phyloP scores from a whole-genome alignment of 2,888 invertebrate species.

The Drosophila stalkeri region DNA sequence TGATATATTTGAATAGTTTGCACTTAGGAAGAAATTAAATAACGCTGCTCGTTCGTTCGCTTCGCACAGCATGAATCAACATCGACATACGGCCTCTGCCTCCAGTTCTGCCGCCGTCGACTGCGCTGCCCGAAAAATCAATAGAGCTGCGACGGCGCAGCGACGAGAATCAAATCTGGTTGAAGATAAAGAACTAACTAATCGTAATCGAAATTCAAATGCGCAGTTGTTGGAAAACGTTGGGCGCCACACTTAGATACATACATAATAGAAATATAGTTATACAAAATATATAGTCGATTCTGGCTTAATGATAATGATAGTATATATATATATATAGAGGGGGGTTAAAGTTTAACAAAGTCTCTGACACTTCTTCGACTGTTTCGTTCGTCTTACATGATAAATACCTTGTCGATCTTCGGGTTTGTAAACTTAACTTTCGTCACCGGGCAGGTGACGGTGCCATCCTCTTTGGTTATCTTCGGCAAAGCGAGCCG shows the following conservation, averaged over 20 bases:
- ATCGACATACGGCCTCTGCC: slow-evolving; percentile 50
- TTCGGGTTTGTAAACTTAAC: slow-evolving; percentile 95
- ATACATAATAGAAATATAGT: slow-evolving; percentile 55
- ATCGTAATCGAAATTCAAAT: slow-evolving; percentile 74
- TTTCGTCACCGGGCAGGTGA: slow-evolving; percentile 97
- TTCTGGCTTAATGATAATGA: slow-evolving; percentile 48
- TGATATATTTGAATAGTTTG: slow-evolving; percentile 61
- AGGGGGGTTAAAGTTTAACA: slow-evolving; percentile 29
- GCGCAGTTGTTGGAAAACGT: slow-evolving; percentile 41
- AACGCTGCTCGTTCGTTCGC: slow-evolving; percentile 57
- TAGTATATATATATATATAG: slow-evolving; percentile 12
- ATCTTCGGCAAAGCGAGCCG: slow-evolving; percentile 96
- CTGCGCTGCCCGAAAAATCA: slow-evolving; percentile 63
- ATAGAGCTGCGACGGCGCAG: slow-evolving; percentile 72
- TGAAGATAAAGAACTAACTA: slow-evolving; percentile 14
- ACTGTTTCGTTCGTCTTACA: slow-evolving; percentile 87
- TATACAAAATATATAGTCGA: slow-evolving; percentile 54
- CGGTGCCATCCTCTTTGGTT: slow-evolving; percentile 96
- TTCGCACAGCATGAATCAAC: slow-evolving; percentile 65
- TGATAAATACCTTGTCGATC: slow-evolving; percentile 98
- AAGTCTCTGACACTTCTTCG: slow-evolving; percentile 15
- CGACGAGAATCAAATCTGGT: slow-evolving; percentile 21
- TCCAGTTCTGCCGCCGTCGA: slow-evolving; percentile 23
- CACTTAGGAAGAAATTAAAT: slow-evolving; percentile 64
- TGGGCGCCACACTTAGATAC: slow-evolving; percentile 38